These are phyloP conservation scores for Tricholaema leucomelas DNA, from an alignment of 2,113 vertebrate species.

Conservation along the genomic window DNA sequence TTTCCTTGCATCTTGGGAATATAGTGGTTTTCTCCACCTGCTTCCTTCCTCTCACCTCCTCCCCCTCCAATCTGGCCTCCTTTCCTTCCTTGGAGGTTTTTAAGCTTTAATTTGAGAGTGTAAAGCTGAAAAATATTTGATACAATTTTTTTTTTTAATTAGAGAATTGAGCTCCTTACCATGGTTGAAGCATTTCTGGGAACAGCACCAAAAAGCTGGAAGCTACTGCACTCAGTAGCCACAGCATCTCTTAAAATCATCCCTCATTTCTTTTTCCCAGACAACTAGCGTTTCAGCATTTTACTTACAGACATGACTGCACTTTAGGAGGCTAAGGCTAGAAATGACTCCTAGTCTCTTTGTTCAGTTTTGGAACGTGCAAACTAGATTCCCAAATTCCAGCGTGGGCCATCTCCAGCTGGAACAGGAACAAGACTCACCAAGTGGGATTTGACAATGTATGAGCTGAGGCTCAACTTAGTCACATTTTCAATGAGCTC, in stretches of 20 bases:
- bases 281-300: constrained; percentile 48
- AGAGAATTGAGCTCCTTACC: constrained; percentile 62
- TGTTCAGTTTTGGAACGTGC: constrained; percentile 13
- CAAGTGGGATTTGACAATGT: constrained; percentile 49
- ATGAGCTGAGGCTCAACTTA: constrained; percentile 38
- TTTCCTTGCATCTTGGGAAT: constrained; percentile 69
- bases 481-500: constrained; percentile 59
- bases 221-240: constrained; percentile 51
- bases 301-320: constrained; percentile 35
- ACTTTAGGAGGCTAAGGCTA: constrained; percentile 21
- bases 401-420: constrained; percentile 59
- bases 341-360: constrained; percentile 2
- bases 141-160: constrained; percentile 72
- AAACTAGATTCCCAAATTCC: constrained; percentile 54
- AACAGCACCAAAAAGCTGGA: constrained; percentile 65
- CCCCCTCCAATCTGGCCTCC: constrained; percentile 70
- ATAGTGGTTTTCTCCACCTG: constrained; percentile 68
- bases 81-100: constrained; percentile 69
- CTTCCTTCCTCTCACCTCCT: constrained; percentile 70
- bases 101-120: constrained; percentile 72
- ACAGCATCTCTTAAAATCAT: constrained; percentile 36
- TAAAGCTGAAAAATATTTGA: constrained; percentile 74
- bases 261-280: constrained; percentile 45
- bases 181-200: constrained; percentile 69
- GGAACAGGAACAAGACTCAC: constrained; percentile 51